Conservation (phyloP, 2,113 vertebrate species). For the Climacteris rufus region DNA sequence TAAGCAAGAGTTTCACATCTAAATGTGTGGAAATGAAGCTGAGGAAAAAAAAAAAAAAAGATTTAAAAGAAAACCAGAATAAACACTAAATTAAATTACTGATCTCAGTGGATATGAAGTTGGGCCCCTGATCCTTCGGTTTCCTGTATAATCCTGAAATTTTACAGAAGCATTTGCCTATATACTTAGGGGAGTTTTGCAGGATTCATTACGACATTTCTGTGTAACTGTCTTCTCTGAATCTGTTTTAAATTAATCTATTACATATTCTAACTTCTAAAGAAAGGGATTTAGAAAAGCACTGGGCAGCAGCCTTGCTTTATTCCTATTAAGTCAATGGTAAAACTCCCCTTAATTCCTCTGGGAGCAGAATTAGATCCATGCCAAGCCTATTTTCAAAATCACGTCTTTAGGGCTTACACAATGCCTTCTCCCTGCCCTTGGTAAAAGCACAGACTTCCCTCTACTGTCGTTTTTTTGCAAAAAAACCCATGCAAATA, state of each 20-base stretch:
- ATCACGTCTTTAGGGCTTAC: not conserved
- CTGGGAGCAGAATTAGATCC: not conserved
- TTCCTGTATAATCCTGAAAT: not conserved
- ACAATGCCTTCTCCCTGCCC: not conserved
- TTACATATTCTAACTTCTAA: constrained; percentile 15
- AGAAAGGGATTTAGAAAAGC: constrained; percentile 19
- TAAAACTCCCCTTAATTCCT: constrained; percentile 8
- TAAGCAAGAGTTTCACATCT: not conserved
- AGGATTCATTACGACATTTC: not conserved
- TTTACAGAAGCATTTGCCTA: not conserved
- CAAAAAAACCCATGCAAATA: not conserved
- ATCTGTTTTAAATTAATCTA: constrained; percentile 45
- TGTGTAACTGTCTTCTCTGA: not conserved
- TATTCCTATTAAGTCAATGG: constrained; percentile 38
- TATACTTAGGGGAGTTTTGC: not conserved
- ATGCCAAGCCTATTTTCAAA: not conserved
- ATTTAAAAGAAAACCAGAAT: not conserved
- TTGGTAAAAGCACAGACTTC: not conserved
- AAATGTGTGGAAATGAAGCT: not conserved
- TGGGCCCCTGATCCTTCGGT: not conserved
- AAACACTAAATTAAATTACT: not conserved
- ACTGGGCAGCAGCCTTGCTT: not conserved
- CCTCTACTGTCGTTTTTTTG: not conserved
- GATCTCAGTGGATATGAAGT: not conserved
- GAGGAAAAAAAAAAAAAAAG: not conserved